These are phyloP conservation scores for Lipophrys pholis DNA, from an alignment of 2,113 vertebrate genomes.

Conservation along the genomic window DNA sequence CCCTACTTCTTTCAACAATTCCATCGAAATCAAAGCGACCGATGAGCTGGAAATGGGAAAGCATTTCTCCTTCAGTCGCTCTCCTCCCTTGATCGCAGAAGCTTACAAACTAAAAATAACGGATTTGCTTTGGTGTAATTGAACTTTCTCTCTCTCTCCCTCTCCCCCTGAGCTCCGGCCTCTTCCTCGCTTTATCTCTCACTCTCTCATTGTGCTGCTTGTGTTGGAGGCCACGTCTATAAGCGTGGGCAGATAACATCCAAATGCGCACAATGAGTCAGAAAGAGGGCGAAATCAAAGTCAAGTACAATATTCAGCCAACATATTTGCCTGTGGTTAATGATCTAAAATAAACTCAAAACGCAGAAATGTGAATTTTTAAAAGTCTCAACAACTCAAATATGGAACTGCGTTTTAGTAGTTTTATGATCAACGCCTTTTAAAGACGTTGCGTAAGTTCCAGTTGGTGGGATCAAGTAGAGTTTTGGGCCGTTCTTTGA, in stretches of 20 bases:
- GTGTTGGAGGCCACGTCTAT: slow-evolving; percentile 28
- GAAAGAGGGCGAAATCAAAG: slow-evolving; percentile 20
- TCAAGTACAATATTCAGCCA: slow-evolving; percentile 18
- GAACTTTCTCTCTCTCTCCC: slow-evolving; percentile 43
- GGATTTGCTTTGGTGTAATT: slow-evolving; percentile 52
- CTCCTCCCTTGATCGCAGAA: not conserved
- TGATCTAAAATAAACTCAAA: not conserved
- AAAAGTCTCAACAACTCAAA: no score
- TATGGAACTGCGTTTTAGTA: no score
- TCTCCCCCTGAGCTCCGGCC: not conserved
- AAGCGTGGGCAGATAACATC: slow-evolving; percentile 69
- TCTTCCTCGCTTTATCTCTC: slow-evolving; percentile 15
- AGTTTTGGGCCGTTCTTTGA: no score
- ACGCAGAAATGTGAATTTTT: no score
- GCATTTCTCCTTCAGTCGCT: not conserved
- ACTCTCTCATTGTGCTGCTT: slow-evolving; percentile 3
- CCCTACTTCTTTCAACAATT: not conserved
- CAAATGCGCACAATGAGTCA: slow-evolving; percentile 4
- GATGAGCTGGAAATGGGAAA: slow-evolving; percentile 35
- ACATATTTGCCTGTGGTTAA: not conserved
- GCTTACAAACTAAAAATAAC: slow-evolving; percentile 52
- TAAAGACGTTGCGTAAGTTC: no score
- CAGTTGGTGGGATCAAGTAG: no score
- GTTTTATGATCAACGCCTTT: no score
- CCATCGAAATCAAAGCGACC: slow-evolving; percentile 10